These are phyloP conservation scores for Anastatus disparis DNA, from an alignment of 1,140 invertebrate species.

Conservation along the genomic window DNA sequence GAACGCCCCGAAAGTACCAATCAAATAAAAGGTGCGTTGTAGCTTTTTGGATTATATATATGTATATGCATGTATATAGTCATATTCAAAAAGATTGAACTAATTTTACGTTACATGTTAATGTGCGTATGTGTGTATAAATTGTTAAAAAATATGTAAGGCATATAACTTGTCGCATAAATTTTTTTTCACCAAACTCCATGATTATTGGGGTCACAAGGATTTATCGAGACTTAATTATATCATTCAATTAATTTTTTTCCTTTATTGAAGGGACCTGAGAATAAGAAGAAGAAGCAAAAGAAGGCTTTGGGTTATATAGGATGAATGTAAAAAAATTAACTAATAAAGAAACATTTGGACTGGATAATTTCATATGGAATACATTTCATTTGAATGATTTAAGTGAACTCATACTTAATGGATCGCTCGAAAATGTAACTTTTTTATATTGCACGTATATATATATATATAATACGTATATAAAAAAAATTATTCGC, in stretches of 20 bases:
- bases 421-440: conserved; percentile 5
- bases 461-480: too few species aligned
- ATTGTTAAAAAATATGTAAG: conserved; percentile 16
- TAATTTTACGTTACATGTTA: conserved; percentile 37
- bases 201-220: neutral
- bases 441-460: conserved; percentile 14
- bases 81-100: too few species aligned
- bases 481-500: too few species aligned
- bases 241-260: too few species aligned
- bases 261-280: too few species aligned
- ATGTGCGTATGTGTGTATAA: conserved; percentile 24
- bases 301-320: too few species aligned
- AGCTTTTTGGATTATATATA: neutral
- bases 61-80: neutral
- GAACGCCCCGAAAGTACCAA: conserved; percentile 46
- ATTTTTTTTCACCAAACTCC: conserved; percentile 5
- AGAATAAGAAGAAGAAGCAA: too few species aligned
- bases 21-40: conserved; percentile 46
- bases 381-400: neutral
- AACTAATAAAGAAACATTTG: too few species aligned
- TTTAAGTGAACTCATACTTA: neutral
- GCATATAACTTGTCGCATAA: conserved; percentile 9
- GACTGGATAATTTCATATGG: neutral
- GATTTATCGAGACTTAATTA: conserved; percentile 4
- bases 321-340: too few species aligned